These are phyloP conservation scores for Aphelenchoides avenae DNA, from an alignment of 1,140 invertebrate species.

Conservation along the genomic window DNA sequence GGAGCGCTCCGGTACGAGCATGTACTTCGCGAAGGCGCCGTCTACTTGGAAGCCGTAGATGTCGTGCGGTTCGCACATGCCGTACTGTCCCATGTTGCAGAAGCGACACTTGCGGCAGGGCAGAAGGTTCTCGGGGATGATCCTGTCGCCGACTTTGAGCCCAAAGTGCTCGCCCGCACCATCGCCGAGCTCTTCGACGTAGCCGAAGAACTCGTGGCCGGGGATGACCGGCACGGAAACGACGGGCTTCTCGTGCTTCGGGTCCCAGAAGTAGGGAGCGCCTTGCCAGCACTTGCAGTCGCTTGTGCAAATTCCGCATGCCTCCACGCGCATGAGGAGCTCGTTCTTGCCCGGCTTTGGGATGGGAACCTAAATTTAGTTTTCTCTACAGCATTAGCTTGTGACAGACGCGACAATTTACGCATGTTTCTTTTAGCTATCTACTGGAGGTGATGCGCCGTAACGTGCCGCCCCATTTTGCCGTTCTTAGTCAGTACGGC, in stretches of 20 bases:
- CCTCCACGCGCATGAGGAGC: background rate
- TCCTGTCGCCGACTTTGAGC: background rate
- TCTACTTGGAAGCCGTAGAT: conserved; percentile 2
- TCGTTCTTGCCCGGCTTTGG: background rate
- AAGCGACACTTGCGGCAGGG: background rate
- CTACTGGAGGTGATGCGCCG: too few relatives aligned
- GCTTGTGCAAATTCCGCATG: conserved; percentile 6
- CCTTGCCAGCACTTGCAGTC: conserved; percentile 8
- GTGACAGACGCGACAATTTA: too few relatives aligned
- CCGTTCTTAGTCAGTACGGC: too few relatives aligned
- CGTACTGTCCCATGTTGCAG: background rate
- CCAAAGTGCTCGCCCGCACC: background rate
- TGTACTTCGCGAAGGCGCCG: background rate
- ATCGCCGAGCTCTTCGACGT: background rate
- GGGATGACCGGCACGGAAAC: background rate
- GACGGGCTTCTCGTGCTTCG: background rate
- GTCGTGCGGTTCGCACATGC: conserved; percentile 4
- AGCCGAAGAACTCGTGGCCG: conserved; percentile 5
- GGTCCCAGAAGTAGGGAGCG: background rate
- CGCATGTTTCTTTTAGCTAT: too few relatives aligned
- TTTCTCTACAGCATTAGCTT: too few relatives aligned
- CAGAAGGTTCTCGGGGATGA: background rate
- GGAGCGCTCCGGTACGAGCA: background rate
- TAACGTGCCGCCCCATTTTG: too few relatives aligned
- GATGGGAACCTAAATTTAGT: background rate